Percentiles rank a stretch among this genome's conserved stretches.
phyloP scores from a whole-genome alignment of 2,888 invertebrate genomes.

The Lordiphosa fenestrarum region DNA sequence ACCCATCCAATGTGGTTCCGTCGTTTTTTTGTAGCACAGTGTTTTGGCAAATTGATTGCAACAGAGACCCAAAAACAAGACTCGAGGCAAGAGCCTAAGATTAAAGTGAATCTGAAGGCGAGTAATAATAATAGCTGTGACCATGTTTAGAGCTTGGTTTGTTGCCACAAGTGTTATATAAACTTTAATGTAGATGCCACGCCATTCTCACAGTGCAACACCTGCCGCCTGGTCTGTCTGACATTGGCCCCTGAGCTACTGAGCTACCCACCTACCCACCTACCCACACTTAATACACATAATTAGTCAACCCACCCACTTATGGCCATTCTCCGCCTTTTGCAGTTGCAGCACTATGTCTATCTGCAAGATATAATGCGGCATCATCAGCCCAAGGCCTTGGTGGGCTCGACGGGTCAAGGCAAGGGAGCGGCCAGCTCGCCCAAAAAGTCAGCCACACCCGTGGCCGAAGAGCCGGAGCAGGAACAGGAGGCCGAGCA shows the following conservation, averaged over 20 bases:
- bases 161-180: slow-evolving; percentile 63
- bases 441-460: slow-evolving; percentile 42
- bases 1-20: no score
- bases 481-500: slow-evolving; percentile 72
- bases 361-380: slow-evolving; percentile 78
- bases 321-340: slow-evolving; percentile 17
- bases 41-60: slow-evolving; percentile 60
- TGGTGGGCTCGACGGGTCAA: slow-evolving; percentile 29
- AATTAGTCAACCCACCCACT: slow-evolving; percentile 31
- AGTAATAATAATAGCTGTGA: slow-evolving; percentile 9
- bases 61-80: slow-evolving; percentile 20
- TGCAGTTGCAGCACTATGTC: slow-evolving; percentile 77
- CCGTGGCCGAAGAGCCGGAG: slow-evolving; percentile 60
- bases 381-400: slow-evolving; percentile 71
- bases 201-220: slow-evolving; percentile 57
- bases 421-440: slow-evolving; percentile 52
- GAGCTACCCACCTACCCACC: slow-evolving; percentile 24
- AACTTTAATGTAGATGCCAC: slow-evolving; percentile 62
- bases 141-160: slow-evolving; percentile 16
- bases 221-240: slow-evolving; percentile 35
- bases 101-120: slow-evolving; percentile 9
- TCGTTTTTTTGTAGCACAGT: no score
- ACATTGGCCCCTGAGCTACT: slow-evolving; percentile 62
- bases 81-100: slow-evolving; percentile 5
- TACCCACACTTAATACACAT: slow-evolving; percentile 20